These are phyloP conservation scores for Oedothorax gibbosus DNA, from an alignment of 1,140 invertebrate genomes.

Conservation along the genomic window DNA sequence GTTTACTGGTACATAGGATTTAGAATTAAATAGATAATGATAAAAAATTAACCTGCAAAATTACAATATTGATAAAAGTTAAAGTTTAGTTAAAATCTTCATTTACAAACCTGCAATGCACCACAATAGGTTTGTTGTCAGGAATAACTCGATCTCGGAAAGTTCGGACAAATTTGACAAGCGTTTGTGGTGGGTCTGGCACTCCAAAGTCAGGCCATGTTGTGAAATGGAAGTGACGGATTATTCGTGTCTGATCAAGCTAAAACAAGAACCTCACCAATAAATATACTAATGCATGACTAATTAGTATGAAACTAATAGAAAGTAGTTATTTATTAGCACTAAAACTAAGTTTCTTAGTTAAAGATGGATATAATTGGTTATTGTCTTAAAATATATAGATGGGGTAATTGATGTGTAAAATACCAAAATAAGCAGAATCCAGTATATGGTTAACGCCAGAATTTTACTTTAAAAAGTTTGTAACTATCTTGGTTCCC, in stretches of 20 bases:
- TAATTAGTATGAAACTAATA: too few species aligned
- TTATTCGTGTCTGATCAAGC: conserved; percentile 85
- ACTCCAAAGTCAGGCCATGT: conserved; percentile 99
- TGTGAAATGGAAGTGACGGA: conserved; percentile 95
- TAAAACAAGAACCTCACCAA: conserved; percentile 66
- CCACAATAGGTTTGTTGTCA: conserved; percentile 91
- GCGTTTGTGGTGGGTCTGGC: conserved; percentile 90
- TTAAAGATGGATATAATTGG: too few species aligned
- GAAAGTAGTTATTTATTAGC: too few species aligned
- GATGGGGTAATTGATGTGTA: too few species aligned
- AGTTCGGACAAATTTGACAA: conserved; percentile 81
- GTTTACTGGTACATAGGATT: background rate
- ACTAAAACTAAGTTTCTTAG: too few species aligned
- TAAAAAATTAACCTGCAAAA: background rate
- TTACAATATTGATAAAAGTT: background rate
- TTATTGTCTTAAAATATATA: too few species aligned
- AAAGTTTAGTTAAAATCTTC: background rate
- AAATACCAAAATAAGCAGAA: too few species aligned
- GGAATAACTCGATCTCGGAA: conserved; percentile 89
- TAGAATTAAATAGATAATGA: background rate
- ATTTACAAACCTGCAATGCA: conserved; percentile 81
- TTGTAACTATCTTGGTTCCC: too few species aligned
- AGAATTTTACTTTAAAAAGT: too few species aligned
- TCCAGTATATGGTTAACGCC: too few species aligned
- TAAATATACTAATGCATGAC: too few species aligned